Percentiles rank a stretch among this genome's conserved stretches.
These are phyloP conservation scores for Hydroisotoma schaefferi DNA, from an alignment of 2,888 invertebrate species.

Conservation along the genomic window DNA sequence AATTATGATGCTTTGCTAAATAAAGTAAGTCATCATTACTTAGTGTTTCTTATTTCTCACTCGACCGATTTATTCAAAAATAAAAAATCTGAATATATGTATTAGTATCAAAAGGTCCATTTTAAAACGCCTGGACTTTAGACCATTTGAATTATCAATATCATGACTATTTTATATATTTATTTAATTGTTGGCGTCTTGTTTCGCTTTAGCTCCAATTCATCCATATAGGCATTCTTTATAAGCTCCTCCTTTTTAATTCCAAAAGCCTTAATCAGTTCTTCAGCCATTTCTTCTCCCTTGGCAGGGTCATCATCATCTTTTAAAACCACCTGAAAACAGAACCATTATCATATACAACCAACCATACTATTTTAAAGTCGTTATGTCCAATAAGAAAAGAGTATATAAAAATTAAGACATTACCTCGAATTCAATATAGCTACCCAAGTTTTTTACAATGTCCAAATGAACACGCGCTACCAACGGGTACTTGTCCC, in stretches of 20 bases:
- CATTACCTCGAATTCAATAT: constrained; percentile 77
- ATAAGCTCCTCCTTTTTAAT: constrained; percentile 64
- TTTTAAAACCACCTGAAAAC: constrained; percentile 61
- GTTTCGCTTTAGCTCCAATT: too few relatives aligned
- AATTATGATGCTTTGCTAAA: too few relatives aligned
- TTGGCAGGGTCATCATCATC: constrained; percentile 59
- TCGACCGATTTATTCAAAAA: too few relatives aligned
- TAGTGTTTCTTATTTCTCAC: too few relatives aligned
- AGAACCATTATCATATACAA: constrained; percentile 11
- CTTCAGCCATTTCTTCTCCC: constrained; percentile 67
- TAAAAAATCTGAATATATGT: too few relatives aligned
- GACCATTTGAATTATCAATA: too few relatives aligned
- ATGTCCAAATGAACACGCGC: constrained; percentile 77
- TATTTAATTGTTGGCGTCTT: too few relatives aligned
- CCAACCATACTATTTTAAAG: not conserved
- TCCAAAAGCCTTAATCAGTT: constrained; percentile 65
- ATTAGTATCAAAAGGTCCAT: too few relatives aligned
- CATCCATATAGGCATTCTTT: constrained; percentile 72
- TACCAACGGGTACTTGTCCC: constrained; percentile 54
- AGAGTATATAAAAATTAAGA: not conserved
- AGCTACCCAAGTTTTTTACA: constrained; percentile 73
- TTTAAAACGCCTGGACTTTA: too few relatives aligned
- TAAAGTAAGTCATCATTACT: too few relatives aligned
- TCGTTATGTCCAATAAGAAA: not conserved
- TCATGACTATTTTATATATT: too few relatives aligned